Conservation (phyloP, 2,888 invertebrate genomes). For the Sepioteuthis lessoniana region DNA sequence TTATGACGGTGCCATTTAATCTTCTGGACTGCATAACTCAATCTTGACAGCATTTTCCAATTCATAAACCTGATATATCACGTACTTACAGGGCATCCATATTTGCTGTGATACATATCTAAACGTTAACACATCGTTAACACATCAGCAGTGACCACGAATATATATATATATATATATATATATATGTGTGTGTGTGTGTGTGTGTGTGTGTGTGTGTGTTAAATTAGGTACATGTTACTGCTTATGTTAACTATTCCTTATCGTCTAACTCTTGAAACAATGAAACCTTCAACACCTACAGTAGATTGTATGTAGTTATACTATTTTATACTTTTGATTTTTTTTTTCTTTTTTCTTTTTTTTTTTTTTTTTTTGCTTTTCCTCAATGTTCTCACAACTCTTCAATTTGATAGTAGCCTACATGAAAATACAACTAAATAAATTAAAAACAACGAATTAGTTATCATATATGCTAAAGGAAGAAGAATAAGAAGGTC, state of each 20-base stretch:
- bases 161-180: neutral
- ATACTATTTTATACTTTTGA: too few relatives aligned
- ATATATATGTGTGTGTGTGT: neutral
- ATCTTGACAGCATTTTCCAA: too few relatives aligned
- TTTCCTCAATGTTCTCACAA: neutral
- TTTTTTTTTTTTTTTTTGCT: too few relatives aligned
- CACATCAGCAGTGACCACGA: too few relatives aligned
- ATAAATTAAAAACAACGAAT: neutral
- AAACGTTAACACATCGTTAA: too few relatives aligned
- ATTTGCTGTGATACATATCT: too few relatives aligned
- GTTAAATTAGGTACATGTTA: neutral
- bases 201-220: neutral
- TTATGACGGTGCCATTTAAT: too few relatives aligned
- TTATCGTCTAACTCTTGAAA: neutral
- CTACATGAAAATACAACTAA: neutral
- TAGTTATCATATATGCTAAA: neutral
- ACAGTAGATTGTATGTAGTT: neutral
- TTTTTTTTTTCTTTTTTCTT: too few relatives aligned
- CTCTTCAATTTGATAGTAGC: neutral
- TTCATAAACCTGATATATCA: too few relatives aligned
- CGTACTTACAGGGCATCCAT: too few relatives aligned
- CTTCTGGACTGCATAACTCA: too few relatives aligned
- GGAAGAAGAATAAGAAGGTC: neutral
- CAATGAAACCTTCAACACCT: neutral
- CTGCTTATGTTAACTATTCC: neutral